These are phyloP conservation scores for Yponomeuta sedellus DNA, from an alignment of 2,888 invertebrate species.

Conservation along the genomic window DNA sequence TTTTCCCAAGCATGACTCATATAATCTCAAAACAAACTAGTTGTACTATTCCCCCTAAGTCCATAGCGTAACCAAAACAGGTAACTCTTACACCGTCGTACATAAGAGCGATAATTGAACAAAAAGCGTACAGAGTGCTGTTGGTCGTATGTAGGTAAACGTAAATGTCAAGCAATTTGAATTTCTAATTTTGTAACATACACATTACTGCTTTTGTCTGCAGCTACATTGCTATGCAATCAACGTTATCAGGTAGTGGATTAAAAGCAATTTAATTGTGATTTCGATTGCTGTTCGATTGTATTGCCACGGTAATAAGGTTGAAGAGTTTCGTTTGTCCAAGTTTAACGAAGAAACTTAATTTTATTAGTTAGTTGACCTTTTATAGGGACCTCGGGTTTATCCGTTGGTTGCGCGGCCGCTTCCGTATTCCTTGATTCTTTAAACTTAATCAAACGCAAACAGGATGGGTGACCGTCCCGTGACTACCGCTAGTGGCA, in stretches of 20 bases:
- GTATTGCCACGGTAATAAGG: not conserved
- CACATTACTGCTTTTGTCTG: slow-evolving; percentile 10
- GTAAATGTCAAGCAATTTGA: slow-evolving; percentile 1
- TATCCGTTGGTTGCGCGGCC: too few relatives aligned
- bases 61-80: not conserved
- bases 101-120: not conserved
- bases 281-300: not conserved
- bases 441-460: too few relatives aligned
- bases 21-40: not conserved
- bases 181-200: slow-evolving; percentile 9
- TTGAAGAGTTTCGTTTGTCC: not conserved
- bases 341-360: not conserved
- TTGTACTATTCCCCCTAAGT: not conserved
- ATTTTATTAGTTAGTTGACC: not conserved
- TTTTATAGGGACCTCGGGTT: not conserved
- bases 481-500: too few relatives aligned
- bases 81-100: not conserved
- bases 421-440: too few relatives aligned
- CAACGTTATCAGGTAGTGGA: slow-evolving; percentile 3
- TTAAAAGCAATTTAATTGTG: not conserved
- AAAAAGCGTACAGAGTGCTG: not conserved
- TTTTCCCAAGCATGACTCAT: slow-evolving; percentile 15
- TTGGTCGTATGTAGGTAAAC: not conserved
- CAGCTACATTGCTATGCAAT: not conserved
- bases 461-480: too few relatives aligned